Percentiles rank a stretch among this genome's conserved stretches.
phyloP scores from a whole-genome alignment of 2,888 invertebrate genomes.

The Molorchus minor region DNA sequence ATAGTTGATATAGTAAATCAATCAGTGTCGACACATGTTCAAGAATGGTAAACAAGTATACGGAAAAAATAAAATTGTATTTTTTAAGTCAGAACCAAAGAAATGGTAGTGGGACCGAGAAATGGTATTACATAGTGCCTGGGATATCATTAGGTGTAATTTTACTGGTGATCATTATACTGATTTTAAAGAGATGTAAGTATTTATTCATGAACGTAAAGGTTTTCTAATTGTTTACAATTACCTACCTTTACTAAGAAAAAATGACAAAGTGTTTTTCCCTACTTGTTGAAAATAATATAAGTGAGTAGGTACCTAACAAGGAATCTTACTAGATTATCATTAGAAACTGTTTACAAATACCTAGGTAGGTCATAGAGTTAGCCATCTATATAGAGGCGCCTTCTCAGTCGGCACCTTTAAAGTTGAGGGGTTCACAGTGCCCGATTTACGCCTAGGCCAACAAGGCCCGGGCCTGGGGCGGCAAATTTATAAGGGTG shows the following conservation, averaged over 20 bases:
- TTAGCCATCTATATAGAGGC: not conserved
- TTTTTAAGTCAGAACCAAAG: not conserved
- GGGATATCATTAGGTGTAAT: not conserved
- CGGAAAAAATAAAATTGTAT: constrained; percentile 1
- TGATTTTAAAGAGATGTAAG: constrained; percentile 3
- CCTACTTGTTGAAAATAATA: too few relatives aligned
- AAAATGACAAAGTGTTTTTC: too few relatives aligned
- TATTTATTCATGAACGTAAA: too few relatives aligned
- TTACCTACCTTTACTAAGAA: not conserved
- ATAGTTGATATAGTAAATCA: constrained; percentile 1
- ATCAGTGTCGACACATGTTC: constrained; percentile 4
- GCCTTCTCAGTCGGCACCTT: too few relatives aligned
- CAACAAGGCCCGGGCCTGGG: too few relatives aligned
- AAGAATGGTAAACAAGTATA: constrained; percentile 14
- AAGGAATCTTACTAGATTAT: too few relatives aligned
- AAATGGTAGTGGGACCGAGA: not conserved
- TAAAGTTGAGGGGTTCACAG: too few relatives aligned
- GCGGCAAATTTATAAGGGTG: too few relatives aligned
- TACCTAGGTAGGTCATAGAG: not conserved
- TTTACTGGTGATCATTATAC: not conserved
- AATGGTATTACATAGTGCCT: constrained; percentile 18
- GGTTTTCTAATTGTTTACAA: not conserved
- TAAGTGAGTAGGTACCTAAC: too few relatives aligned
- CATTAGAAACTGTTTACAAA: not conserved
- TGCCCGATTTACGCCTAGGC: too few relatives aligned